These are phyloP conservation scores for Rissa tridactyla DNA, from an alignment of 2,113 vertebrate species.

Conservation along the genomic window DNA sequence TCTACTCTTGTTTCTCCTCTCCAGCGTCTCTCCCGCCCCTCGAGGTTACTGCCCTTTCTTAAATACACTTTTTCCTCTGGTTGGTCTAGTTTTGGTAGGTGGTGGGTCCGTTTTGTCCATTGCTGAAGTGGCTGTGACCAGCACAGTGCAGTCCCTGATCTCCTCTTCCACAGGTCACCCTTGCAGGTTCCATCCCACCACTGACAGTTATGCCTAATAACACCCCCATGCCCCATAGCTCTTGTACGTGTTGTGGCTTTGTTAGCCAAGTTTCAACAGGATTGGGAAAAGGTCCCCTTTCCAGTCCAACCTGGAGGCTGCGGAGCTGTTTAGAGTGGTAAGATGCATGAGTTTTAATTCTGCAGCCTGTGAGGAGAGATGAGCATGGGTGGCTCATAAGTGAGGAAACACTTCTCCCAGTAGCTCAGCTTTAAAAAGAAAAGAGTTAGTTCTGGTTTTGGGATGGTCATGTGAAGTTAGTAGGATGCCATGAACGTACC, in stretches of 20 bases:
- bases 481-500: not conserved
- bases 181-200: not conserved
- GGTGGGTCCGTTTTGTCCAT: accelerated
- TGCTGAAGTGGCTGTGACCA: not conserved
- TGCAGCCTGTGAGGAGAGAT: not conserved
- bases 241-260: not conserved
- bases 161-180: not conserved
- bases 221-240: too few relatives aligned
- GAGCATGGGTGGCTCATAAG: not conserved
- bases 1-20: not conserved
- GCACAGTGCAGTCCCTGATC: not conserved
- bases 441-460: not conserved
- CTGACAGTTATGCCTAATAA: not conserved
- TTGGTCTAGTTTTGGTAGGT: not conserved
- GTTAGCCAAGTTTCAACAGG: not conserved
- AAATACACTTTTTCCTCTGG: not conserved
- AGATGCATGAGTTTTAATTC: not conserved
- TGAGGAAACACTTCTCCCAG: not conserved
- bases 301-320: not conserved
- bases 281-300: not conserved
- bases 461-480: not conserved
- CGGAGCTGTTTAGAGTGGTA: not conserved
- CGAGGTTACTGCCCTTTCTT: not conserved
- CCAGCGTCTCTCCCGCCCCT: not conserved
- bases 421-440: not conserved